Base-by-base conservation (phyloP, 2,888 invertebrate species). In the Argyresthia goedartella region DNA sequence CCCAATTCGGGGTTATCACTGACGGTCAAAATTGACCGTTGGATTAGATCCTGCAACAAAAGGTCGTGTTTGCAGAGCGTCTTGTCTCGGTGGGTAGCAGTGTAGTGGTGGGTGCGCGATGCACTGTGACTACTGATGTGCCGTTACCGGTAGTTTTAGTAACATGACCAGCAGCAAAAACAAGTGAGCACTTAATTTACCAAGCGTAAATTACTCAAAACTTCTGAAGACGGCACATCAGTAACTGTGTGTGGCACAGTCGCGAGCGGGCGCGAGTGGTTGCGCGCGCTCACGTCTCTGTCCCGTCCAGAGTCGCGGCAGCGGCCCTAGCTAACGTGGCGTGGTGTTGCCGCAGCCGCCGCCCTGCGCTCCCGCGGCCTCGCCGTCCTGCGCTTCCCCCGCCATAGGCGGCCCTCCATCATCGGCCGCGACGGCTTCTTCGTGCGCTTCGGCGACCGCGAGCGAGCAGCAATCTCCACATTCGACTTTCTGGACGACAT, bases 401-500 rank as follows among this genome's bases (percentile, higher is more conserved):
- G 73, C 68, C 66, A 60, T 66, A 88, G 76, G 65, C 88, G 94
- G 53, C 91, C 93, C 49, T 91, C 92, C 67, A 93, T 94, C 82
- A 89, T 94, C 67, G 93, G 92, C 62, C 89, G 93, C 55, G 90
- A 91, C 58, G 93, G 92, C 66, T 92, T 94, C 87, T 94, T 90
- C 88, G 91, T 92, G 56, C 89, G 93, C 62, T 94, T 90, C 85
- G 93, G 93, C 49, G 92, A 92, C 63, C 90, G 91, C 67, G 93
- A 94, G 71, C 88, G 89, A 57, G 93, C 92, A 69, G 93, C 93
- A 57, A 92, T 94, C 61, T 91, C 93, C 57, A 91, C 90, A 64
- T 94, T 94, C 84, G 93, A 93, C 84, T 94, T 94, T 87, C 89
- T 94, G 63, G 91, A 93, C 76, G 91, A 65, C 77, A 75, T 80